These are phyloP conservation scores for Cherax destructor DNA, from an alignment of 1,140 invertebrate genomes.

Conservation along the genomic window DNA sequence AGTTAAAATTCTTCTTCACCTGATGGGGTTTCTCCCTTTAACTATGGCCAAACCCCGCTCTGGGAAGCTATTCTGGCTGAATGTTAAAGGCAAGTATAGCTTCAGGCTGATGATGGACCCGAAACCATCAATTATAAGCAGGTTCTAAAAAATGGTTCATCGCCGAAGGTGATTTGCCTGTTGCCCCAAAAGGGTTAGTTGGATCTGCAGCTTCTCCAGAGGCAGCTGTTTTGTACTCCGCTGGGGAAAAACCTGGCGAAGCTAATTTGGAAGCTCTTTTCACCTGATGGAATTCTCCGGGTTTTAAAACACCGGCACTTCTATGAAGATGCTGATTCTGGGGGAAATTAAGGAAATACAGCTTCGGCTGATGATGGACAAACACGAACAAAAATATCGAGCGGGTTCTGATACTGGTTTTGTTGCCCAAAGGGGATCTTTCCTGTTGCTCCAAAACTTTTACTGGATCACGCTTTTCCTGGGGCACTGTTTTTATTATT, in stretches of 20 bases:
- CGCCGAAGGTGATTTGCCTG: constrained; percentile 22
- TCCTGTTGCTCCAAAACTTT: no score
- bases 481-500: no score
- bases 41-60: not conserved
- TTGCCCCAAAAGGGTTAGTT: not conserved
- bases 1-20: constrained; percentile 10
- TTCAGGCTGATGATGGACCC: constrained; percentile 34
- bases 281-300: no score
- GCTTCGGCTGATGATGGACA: no score
- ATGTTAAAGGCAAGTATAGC: constrained; percentile 30
- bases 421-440: no score
- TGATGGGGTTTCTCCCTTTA: constrained; percentile 44
- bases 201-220: not conserved
- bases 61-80: not conserved
- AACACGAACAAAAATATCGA: no score
- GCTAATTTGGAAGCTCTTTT: constrained; percentile 2
- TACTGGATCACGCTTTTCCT: no score
- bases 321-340: no score
- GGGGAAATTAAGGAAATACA: no score
- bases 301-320: no score
- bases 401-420: no score
- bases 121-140: constrained; percentile 17
- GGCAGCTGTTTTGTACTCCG: not conserved
- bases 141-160: constrained; percentile 31
- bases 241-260: not conserved